Evolutionary conservation across 1,140 invertebrate genomes (phyloP).

Genomic region (Pseudomyrmex flavicornis): DNA sequence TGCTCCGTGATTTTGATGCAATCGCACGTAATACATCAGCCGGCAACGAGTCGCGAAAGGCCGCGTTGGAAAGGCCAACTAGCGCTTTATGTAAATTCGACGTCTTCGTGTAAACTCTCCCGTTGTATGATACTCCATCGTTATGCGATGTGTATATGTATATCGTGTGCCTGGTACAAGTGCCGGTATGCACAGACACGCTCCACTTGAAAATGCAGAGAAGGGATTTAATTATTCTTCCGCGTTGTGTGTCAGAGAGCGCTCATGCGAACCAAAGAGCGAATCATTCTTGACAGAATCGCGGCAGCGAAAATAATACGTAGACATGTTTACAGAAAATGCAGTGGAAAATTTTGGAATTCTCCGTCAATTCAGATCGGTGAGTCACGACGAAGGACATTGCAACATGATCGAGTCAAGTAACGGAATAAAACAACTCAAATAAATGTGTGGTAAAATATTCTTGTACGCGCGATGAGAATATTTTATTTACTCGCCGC

Average conservation of each 20-base stretch:
- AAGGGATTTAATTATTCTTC: slow-evolving; percentile 55
- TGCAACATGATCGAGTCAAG: background rate
- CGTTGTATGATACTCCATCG: slow-evolving; percentile 33
- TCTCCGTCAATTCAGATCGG: background rate
- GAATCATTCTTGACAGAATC: background rate
- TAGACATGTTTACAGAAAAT: background rate
- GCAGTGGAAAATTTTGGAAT: background rate
- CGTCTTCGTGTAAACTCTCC: slow-evolving; percentile 46
- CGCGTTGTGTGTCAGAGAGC: slow-evolving; percentile 13
- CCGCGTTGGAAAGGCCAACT: slow-evolving; percentile 2
- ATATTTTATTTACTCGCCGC: slow-evolving; percentile 28
- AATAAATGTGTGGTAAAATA: slow-evolving; percentile 13
- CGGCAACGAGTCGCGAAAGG: background rate
- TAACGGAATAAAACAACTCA: slow-evolving; percentile 23
- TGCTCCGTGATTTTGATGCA: slow-evolving; percentile 27
- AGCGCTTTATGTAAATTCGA: slow-evolving; percentile 43
- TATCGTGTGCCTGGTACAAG: slow-evolving; percentile 42
- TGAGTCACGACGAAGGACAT: background rate
- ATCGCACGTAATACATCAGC: background rate
- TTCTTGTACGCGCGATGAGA: background rate
- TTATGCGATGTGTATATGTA: slow-evolving; percentile 27
- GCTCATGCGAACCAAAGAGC: slow-evolving; percentile 34
- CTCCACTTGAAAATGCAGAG: slow-evolving; percentile 49
- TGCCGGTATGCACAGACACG: slow-evolving; percentile 43
- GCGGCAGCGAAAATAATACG: slow-evolving; percentile 16